phyloP scores from a whole-genome alignment of 2,113 vertebrate genomes.

The Coptodon rendalli region DNA sequence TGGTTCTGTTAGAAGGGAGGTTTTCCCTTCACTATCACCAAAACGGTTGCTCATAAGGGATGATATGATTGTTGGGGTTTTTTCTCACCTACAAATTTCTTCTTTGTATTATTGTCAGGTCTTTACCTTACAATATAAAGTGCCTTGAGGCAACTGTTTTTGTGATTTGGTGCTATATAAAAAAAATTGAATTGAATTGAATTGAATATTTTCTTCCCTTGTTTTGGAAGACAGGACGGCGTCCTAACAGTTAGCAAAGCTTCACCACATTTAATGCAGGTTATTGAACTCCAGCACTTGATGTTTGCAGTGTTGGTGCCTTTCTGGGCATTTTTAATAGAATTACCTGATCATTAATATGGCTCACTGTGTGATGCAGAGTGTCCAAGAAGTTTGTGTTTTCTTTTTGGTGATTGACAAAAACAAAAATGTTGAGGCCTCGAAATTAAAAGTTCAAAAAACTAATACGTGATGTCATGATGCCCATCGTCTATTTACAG shows the following conservation, averaged over 20 bases:
- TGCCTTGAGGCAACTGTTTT: not conserved
- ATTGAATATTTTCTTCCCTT: not conserved
- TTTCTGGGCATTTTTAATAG: not conserved
- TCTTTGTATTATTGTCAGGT: not conserved
- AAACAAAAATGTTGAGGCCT: not conserved
- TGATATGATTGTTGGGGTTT: rapidly evolving
- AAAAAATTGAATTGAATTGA: not conserved
- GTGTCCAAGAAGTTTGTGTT: not conserved
- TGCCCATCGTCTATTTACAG: not conserved
- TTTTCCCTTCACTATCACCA: not conserved
- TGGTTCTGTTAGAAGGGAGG: not conserved
- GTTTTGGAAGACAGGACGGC: not conserved
- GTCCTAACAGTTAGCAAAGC: not conserved
- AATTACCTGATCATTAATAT: not conserved
- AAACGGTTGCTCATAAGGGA: not conserved
- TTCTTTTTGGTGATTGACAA: not conserved
- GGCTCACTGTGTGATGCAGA: not conserved
- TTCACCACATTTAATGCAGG: not conserved
- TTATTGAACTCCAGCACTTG: not conserved
- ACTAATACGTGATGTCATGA: not conserved
- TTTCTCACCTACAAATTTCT: not conserved
- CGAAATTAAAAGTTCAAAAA: not conserved
- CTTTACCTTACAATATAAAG: not conserved
- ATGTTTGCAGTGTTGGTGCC: not conserved
- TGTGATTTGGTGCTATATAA: not conserved